phyloP scores from a whole-genome alignment of 2,113 vertebrate species.

The Labeo catla region DNA sequence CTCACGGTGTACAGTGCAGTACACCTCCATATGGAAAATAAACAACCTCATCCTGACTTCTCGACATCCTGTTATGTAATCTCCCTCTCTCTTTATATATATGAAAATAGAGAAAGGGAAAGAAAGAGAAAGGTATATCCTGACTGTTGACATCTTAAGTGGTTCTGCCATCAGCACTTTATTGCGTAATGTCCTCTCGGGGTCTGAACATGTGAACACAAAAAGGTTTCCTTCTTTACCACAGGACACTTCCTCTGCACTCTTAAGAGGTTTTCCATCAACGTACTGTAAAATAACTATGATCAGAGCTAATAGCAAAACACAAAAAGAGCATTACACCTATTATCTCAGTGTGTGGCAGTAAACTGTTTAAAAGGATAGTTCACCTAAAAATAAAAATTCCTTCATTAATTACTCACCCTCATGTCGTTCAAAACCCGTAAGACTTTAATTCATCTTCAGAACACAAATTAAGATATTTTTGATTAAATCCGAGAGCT shows the following conservation, averaged over 20 bases:
- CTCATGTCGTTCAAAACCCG: no score
- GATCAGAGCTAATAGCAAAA: neutral
- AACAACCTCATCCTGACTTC: neutral
- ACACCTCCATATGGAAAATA: neutral
- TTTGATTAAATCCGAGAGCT: no score
- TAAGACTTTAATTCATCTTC: no score
- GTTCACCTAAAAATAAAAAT: no score
- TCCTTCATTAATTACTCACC: no score
- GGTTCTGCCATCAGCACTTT: constrained; percentile 62
- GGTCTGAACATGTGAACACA: constrained; percentile 59
- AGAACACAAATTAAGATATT: no score
- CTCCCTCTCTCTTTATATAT: neutral
- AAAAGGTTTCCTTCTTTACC: constrained; percentile 53
- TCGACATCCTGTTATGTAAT: constrained; percentile 37
- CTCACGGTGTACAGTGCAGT: neutral
- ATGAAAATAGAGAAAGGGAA: constrained; percentile 21
- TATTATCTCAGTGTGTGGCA: neutral
- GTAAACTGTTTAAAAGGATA: no score
- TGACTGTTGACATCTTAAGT: constrained; percentile 62
- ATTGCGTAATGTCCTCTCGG: constrained; percentile 60
- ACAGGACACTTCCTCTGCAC: neutral
- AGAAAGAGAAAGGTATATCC: constrained; percentile 16
- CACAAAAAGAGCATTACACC: neutral
- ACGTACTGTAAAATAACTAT: neutral
- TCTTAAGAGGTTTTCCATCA: constrained; percentile 16